Base-by-base conservation (phyloP, 2,113 vertebrate species). In the Myodes glareolus region DNA sequence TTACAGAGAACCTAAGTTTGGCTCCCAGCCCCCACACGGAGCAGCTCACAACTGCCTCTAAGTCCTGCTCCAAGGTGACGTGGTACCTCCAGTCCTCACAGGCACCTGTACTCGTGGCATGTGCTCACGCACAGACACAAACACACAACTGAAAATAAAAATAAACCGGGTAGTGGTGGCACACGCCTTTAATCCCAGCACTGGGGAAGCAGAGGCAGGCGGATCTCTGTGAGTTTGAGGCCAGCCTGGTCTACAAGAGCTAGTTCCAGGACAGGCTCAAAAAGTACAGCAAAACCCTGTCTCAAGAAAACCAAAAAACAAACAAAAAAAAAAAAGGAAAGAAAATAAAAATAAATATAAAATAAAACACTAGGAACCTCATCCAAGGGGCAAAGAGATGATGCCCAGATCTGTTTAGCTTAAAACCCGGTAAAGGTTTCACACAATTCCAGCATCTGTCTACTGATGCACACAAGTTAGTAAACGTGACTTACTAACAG, bases 321-420 rank as follows among this genome's bases (percentile, higher is more conserved):
- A n/a, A n/a, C n/a, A n/a, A n/a, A n/a, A 50, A 11, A 50, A 50
- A 50, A 11, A 50, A 50, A 52, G 50, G 4, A 55, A 9, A 14
- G 23, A 61, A 65, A 65, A 65, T 25, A 84, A 61, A 82, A 61
- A 39, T 42, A 65, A 63, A 85, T 11, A 39, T 65, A 65, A 42
- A 67, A 86, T 13, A 81, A 63, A 23, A 65, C 94, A 88, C 70
- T 17, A 94, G 70, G 90, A 94, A 94, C 36, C 3, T 81, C 90
- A 33, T 63, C 88, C 90, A 92, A 93, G 80, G 77, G 85, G 27
- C 90, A 88, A 76, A 85, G 27, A 39, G 93, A 85, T 63, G 73
- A 76, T 68, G 63, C 73, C 50, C 76, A 25, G 65, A 73, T 73
- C 50, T 88, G 58, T 92, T 68, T 47, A 91, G 73, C 73, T 86